A percentile compares a stretch with the other conserved stretches of the same genome.
These are phyloP conservation scores for Hydroisotoma schaefferi DNA, from an alignment of 2,888 invertebrate genomes.

Conservation along the genomic window DNA sequence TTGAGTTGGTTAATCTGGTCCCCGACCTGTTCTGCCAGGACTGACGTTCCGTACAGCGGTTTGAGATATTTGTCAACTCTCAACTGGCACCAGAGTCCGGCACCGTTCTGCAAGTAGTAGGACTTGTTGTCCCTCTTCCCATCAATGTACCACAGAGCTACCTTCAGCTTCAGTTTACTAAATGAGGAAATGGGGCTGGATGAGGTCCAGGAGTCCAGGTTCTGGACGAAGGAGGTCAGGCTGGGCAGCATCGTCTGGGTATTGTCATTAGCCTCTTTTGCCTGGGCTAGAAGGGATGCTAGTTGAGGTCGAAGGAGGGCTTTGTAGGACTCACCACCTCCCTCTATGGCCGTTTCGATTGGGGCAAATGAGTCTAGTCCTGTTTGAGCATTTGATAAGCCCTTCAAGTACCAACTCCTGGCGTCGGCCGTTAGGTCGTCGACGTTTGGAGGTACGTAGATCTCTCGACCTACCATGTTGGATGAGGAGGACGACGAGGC, in stretches of 20 bases:
- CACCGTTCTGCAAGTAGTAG: constrained; percentile 25
- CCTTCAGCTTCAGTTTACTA: constrained; percentile 11
- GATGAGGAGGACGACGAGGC: too few relatives aligned
- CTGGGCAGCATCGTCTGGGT: background rate
- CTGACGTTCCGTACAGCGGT: background rate
- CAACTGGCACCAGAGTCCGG: constrained; percentile 14
- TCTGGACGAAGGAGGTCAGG: background rate
- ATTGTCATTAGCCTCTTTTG: constrained; percentile 14
- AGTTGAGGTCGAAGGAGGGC: background rate
- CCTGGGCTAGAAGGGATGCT: background rate
- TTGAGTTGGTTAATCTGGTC: background rate
- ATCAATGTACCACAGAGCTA: constrained; percentile 13
- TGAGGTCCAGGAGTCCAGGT: background rate
- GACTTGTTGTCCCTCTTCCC: constrained; percentile 27
- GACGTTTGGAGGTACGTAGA: too few relatives aligned
- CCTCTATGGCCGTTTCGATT: background rate
- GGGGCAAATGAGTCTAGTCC: background rate
- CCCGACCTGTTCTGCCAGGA: background rate
- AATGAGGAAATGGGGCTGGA: constrained; percentile 1
- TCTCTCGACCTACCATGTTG: too few relatives aligned
- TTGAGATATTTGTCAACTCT: constrained; percentile 7
- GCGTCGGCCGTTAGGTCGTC: constrained; percentile 16
- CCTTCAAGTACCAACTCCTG: constrained; percentile 3
- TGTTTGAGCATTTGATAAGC: constrained; percentile 8
- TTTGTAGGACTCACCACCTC: background rate